Base-by-base conservation (phyloP, 2,113 vertebrate genomes). In the Pimephales promelas region DNA sequence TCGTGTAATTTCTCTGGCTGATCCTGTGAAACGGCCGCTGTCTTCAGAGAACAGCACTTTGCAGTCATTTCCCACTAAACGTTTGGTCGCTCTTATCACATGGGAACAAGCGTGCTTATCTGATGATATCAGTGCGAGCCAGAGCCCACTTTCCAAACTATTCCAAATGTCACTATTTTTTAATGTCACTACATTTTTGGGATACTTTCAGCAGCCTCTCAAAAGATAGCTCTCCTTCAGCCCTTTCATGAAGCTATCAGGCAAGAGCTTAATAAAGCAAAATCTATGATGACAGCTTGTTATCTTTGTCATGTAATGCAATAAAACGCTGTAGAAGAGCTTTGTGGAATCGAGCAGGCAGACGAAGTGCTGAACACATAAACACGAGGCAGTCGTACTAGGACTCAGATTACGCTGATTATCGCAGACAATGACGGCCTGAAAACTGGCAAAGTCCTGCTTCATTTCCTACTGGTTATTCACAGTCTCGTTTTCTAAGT, bases 61-160 rank as follows among this genome's bases (percentile, higher is more conserved):
- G 75, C 87, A 56, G 85, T 86, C 85, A 92, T 93, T 94, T 92
- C 84, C 89, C 88, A 87, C 84, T 83, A 91, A 92, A 87, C 83
- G 43, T 88, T 91, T 89, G 82, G 79, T 86, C 90, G 83, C 78
- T 86, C 92, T 93, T 94, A 94, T 94, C 92, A 92, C 90, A 90
- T 93, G 91, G 91, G 92, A 93, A 93, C 92, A 84, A 88, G 89
- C 84, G 49, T 54, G 75, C 89, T 93, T 90, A 88, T 86, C 83
- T 80, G 81, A 88, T 88, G 83, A 81, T 88, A 89, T 90, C 82
- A 84, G 87, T 13, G 59, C 59, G 81, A 66, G 61, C 80, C 45
- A 62, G 54, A 26, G 81, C 59, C 59, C 62, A 85, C 76, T 87
- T 90, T 88, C 59, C 79, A 84, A 78, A 83, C 28, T 9, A 31